These are phyloP conservation scores for Arvicola amphibius DNA, from an alignment of 2,797 vertebrate species.

Conservation along the genomic window DNA sequence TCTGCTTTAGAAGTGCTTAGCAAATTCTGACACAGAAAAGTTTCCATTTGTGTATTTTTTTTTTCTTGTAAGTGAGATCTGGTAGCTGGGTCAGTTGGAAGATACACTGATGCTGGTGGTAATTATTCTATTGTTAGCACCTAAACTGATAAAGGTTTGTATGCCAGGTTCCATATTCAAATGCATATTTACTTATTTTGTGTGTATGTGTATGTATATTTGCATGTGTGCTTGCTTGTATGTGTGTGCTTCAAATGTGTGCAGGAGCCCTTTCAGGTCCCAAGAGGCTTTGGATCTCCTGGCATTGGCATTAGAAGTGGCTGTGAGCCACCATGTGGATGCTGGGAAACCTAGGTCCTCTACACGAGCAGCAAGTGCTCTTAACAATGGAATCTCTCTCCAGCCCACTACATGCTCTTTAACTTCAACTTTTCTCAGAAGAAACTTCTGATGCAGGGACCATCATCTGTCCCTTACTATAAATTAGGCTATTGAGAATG, in stretches of 20 bases:
- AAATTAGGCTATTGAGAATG: background rate
- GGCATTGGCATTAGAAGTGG: background rate
- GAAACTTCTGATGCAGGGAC: background rate
- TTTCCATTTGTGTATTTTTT: background rate
- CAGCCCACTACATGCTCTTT: background rate
- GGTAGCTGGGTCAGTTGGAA: background rate
- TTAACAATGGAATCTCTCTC: background rate
- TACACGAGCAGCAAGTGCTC: background rate
- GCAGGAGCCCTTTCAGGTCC: background rate
- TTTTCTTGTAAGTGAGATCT: background rate
- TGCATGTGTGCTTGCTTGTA: background rate
- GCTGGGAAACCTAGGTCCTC: background rate
- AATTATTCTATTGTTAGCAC: slow-evolving; percentile 8
- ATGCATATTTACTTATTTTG: background rate
- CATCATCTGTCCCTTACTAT: background rate
- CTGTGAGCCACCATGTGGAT: background rate
- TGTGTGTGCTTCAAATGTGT: background rate
- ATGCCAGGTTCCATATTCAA: background rate
- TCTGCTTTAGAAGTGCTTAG: background rate
- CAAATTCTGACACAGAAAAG: slow-evolving; percentile 32
- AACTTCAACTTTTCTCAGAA: slow-evolving; percentile 16
- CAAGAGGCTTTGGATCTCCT: background rate
- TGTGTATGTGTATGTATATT: background rate
- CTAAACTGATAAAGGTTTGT: background rate
- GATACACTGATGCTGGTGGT: background rate